These are phyloP conservation scores for Stegophylla sp. DNA, from an alignment of 2,888 invertebrate species.

Conservation along the genomic window DNA sequence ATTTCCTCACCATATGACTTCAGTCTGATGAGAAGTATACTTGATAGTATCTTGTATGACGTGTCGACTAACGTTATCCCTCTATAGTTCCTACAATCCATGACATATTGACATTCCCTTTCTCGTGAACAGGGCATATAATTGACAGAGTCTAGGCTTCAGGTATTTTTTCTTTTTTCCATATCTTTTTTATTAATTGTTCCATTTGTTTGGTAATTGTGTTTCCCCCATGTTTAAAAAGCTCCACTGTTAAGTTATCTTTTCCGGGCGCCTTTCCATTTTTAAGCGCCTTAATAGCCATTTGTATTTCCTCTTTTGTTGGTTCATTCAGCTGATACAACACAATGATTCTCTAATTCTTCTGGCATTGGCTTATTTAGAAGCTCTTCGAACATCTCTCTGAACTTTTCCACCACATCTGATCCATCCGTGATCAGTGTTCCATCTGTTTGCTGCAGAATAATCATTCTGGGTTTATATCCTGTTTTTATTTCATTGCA, in stretches of 20 bases:
- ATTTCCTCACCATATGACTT: conserved; percentile 23
- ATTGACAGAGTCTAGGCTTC: background rate
- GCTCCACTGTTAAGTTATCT: background rate
- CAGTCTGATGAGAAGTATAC: background rate
- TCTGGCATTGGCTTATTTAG: background rate
- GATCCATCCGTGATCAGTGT: too few relatives aligned
- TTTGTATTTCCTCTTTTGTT: conserved; percentile 8
- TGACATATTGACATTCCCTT: too few relatives aligned
- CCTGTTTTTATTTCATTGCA: too few relatives aligned
- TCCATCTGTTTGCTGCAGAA: too few relatives aligned
- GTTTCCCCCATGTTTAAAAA: background rate
- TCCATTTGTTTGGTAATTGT: conserved; percentile 8
- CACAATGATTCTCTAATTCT: background rate
- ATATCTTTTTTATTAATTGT: background rate
- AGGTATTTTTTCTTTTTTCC: background rate
- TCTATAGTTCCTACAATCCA: background rate
- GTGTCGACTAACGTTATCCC: too few relatives aligned
- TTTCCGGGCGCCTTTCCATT: background rate
- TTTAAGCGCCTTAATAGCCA: background rate
- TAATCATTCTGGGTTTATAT: too few relatives aligned
- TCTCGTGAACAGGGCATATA: background rate
- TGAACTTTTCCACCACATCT: too few relatives aligned
- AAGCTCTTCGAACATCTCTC: background rate
- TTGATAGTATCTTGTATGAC: background rate
- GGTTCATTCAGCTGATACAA: background rate